Percentiles rank a stretch among this genome's conserved stretches.
These are phyloP conservation scores for Agriopis marginaria DNA, from an alignment of 2,888 invertebrate species.

Conservation along the genomic window DNA sequence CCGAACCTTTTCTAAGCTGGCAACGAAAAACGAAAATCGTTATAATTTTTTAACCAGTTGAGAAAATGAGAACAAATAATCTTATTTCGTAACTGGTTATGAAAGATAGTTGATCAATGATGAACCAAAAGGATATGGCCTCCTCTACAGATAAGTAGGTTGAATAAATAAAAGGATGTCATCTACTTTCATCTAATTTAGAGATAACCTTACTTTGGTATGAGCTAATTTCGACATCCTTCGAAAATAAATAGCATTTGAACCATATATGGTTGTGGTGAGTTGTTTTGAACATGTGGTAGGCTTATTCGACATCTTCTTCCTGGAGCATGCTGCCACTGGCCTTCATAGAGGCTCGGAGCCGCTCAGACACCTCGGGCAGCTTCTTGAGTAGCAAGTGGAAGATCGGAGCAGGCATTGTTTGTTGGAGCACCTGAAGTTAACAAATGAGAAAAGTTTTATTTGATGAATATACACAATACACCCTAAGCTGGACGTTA, in stretches of 20 bases:
- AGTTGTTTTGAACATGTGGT: not conserved
- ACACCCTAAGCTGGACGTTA: no score
- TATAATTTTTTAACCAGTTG: no score
- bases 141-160: not conserved
- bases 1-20: no score
- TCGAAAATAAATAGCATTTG: constrained; percentile 38
- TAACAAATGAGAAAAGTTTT: not conserved
- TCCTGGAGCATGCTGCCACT: constrained; percentile 71
- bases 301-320: constrained; percentile 78
- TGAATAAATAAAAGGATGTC: constrained; percentile 9
- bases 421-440: constrained; percentile 93
- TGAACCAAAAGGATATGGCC: no score
- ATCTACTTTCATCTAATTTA: constrained; percentile 20
- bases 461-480: no score
- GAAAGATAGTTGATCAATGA: no score
- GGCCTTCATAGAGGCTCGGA: constrained; percentile 75
- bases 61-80: no score
- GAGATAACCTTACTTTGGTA: constrained; percentile 26
- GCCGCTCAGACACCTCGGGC: constrained; percentile 87
- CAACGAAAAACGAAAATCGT: no score
- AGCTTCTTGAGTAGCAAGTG: constrained; percentile 94
- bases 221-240: constrained; percentile 26
- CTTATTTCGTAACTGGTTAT: no score
- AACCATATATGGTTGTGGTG: constrained; percentile 23
- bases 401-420: constrained; percentile 98